Conservation (phyloP, 2,113 vertebrate genomes). For the Romanogobio albipinnatus region DNA sequence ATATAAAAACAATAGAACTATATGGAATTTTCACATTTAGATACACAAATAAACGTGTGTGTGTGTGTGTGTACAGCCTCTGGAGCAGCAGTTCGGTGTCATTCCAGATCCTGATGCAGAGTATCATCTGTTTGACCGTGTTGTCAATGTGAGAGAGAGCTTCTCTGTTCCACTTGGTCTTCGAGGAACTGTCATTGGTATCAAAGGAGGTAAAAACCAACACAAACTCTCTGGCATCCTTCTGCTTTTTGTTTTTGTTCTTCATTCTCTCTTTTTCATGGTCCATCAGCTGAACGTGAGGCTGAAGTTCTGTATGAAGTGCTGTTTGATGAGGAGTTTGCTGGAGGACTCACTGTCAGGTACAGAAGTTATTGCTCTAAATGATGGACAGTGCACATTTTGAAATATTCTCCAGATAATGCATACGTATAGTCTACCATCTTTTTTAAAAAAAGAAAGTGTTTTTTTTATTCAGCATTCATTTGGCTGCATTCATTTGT, state of each 20-base stretch:
- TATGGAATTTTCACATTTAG: not conserved
- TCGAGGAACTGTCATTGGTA: conserved; percentile 92
- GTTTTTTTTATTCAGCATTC: not conserved
- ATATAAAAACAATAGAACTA: not conserved
- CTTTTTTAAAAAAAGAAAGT: not conserved
- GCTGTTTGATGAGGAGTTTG: conserved; percentile 96
- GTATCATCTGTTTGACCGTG: conserved; percentile 91
- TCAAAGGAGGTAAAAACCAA: conserved; percentile 87
- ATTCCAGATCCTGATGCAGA: conserved; percentile 91
- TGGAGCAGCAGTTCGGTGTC: conserved; percentile 93
- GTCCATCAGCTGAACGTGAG: conserved; percentile 86
- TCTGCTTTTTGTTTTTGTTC: not conserved
- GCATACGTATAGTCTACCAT: not conserved
- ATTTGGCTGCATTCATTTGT: not conserved
- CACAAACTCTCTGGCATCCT: not conserved
- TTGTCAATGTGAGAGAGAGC: conserved; percentile 93
- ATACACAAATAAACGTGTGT: no score
- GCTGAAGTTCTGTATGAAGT: conserved; percentile 97
- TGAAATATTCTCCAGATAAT: not conserved
- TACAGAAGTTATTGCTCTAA: conserved; percentile 60
- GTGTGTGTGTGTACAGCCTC: conserved; percentile 74
- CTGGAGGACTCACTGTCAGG: conserved; percentile 94
- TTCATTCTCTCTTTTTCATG: not conserved
- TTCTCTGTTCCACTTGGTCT: conserved; percentile 94
- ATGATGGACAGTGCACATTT: not conserved